Evolutionary conservation across 1,140 invertebrate species (phyloP).

Genomic region (Drosophila pachea): DNA sequence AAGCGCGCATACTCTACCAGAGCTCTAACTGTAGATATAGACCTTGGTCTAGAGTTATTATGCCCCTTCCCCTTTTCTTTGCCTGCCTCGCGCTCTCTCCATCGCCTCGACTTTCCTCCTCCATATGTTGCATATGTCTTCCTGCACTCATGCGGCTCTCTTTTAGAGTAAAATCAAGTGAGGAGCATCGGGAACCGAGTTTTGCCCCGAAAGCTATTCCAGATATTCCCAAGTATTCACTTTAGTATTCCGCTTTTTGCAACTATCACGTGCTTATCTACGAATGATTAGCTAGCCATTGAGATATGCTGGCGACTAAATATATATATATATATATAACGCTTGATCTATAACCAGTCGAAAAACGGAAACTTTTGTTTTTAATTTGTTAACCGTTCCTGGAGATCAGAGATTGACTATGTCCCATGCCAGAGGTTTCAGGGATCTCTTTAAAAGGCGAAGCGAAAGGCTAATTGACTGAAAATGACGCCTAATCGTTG

Average conservation of each 20-base stretch:
- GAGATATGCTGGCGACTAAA: slow-evolving; percentile 12
- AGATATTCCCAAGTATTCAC: slow-evolving; percentile 26
- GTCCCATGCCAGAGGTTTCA: too few relatives aligned
- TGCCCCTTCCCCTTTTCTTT: too few relatives aligned
- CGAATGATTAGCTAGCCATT: slow-evolving; percentile 23
- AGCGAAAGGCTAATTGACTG: background rate
- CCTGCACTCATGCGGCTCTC: background rate
- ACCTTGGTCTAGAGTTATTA: too few relatives aligned
- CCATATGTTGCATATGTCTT: background rate
- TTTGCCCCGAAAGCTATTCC: slow-evolving; percentile 11
- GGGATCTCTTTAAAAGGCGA: too few relatives aligned
- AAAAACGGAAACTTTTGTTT: background rate
- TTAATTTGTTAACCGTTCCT: too few relatives aligned
- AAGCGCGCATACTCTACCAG: background rate
- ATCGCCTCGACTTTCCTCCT: too few relatives aligned
- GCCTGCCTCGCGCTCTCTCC: too few relatives aligned
- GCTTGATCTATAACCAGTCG: background rate
- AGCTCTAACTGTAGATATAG: too few relatives aligned
- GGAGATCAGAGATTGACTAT: background rate
- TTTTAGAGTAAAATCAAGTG: background rate
- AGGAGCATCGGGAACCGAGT: slow-evolving; percentile 7
- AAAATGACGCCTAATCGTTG: background rate
- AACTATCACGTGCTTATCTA: slow-evolving; percentile 42
- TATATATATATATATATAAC: background rate
- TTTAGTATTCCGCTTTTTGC: slow-evolving; percentile 25